Evolutionary conservation across 2,888 invertebrate genomes (phyloP), one percentile per base, ranked within the genome.

Genomic region (Drosophila pegasa): DNA sequence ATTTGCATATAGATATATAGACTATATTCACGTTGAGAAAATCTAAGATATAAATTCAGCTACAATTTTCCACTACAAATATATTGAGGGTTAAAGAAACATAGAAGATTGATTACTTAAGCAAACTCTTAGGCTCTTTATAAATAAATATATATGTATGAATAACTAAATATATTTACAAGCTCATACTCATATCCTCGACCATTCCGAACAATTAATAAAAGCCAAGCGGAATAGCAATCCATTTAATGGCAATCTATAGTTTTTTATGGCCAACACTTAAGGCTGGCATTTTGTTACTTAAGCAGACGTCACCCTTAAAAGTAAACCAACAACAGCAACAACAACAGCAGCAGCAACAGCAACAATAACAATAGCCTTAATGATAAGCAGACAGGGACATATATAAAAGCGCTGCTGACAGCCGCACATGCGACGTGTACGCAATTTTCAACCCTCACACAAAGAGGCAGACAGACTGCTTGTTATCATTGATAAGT

Each of bases 401-500:
- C 52, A 10, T 43, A 59, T 16, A 45, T 45, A 57, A 62, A 57
- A 57, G 37, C 47, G 51, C 31, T 35, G 62, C 37, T 63, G 61
- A 65, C 66, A 64, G 51, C 55, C 55, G 22, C 58, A 56, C 57
- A 62, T 25, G 25, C 57, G 33, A n/a, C 75, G 81, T 71, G 81
- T 84, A 87, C 84, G 71, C 75, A 70, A 81, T 80, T 79, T 80
- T 82, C 79, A 75, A 89, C 88, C 88, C 89, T 77, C 80, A 62
- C 73, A 67, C 74, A 68, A 27, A 54, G 56, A 22, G 73, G 38
- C 29, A 52, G 52, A 16, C 71, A 40, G 29, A 56, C 22, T 66
- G 74, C 68, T 85, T 78, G 75, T 78, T 87, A 85, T 89, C 89
- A 85, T 77, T 80, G 82, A 82, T 78, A 84, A 84, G 75, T 82